Conservation (phyloP, 2,888 invertebrate genomes). For the Mimumesa dahlbomi region DNA sequence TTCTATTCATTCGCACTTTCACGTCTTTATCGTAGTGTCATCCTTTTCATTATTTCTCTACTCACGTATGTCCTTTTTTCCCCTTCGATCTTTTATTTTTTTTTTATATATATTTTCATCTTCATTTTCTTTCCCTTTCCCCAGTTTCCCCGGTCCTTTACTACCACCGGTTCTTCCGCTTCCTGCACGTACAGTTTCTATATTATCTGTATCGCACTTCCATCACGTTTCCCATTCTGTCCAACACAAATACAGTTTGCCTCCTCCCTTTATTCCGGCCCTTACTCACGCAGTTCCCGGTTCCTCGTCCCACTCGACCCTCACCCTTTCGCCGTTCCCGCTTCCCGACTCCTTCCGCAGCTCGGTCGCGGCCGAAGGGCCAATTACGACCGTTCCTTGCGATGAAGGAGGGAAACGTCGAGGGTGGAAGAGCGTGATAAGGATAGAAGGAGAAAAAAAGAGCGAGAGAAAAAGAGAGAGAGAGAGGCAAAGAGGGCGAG, state of each 20-base stretch:
- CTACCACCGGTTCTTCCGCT: not conserved
- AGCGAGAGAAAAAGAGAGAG: conserved; percentile 9
- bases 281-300: not conserved
- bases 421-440: conserved; percentile 27
- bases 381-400: conserved; percentile 66
- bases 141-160: not conserved
- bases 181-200: too few species aligned
- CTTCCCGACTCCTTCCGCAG: conserved; percentile 34
- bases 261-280: not conserved
- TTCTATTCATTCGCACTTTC: too few species aligned
- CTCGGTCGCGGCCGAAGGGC: conserved; percentile 60
- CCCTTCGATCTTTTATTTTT: not conserved
- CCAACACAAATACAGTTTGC: too few species aligned
- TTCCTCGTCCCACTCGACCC: not conserved
- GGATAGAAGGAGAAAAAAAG: conserved; percentile 4
- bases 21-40: too few species aligned
- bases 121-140: conserved; percentile 4
- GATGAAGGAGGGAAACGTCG: conserved; percentile 38
- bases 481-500: conserved; percentile 2
- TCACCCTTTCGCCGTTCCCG: conserved; percentile 26
- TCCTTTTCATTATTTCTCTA: too few species aligned
- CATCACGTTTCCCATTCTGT: not conserved
- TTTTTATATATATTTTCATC: not conserved
- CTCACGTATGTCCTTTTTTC: conserved; percentile 1
- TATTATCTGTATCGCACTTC: not conserved